These are phyloP conservation scores for Myopa testacea DNA, from an alignment of 2,888 invertebrate genomes.

Conservation along the genomic window DNA sequence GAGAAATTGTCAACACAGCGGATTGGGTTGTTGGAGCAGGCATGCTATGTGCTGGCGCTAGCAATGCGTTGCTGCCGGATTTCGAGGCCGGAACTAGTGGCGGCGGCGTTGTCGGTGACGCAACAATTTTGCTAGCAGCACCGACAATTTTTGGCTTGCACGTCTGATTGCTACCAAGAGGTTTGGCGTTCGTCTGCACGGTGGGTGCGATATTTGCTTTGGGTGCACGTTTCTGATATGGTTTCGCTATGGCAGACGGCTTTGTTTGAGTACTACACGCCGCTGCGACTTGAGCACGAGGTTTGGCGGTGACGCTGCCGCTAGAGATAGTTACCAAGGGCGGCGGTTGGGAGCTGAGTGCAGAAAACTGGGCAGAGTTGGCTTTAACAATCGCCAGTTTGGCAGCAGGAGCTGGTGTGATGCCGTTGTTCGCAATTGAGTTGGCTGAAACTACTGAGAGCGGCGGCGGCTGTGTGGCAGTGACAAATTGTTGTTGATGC, in stretches of 20 bases:
- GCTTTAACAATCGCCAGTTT: conserved; percentile 55
- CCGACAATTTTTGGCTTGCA: conserved; percentile 53
- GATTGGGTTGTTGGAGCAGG: conserved; percentile 42
- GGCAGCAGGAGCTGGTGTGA: conserved; percentile 49
- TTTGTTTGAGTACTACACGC: conserved; percentile 31
- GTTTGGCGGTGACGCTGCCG: conserved; percentile 34
- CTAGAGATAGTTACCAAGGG: conserved; percentile 58
- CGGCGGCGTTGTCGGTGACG: conserved; percentile 62
- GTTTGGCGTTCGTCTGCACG: conserved; percentile 33
- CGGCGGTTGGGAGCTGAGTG: conserved; percentile 56
- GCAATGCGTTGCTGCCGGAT: conserved; percentile 34
- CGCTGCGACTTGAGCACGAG: conserved; percentile 38
- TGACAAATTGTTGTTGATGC: conserved; percentile 53
- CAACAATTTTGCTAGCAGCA: conserved; percentile 55
- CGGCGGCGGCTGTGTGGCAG: conserved; percentile 62
- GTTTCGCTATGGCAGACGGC: conserved; percentile 55
- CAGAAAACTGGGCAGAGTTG: conserved; percentile 43
- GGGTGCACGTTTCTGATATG: conserved; percentile 59
- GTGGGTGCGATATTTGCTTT: conserved; percentile 38
- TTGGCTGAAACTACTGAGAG: conserved; percentile 53
- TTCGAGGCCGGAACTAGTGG: conserved; percentile 58
- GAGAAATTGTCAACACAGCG: conserved; percentile 24
- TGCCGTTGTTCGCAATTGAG: conserved; percentile 36
- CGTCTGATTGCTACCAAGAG: conserved; percentile 26
- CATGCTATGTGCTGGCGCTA: conserved; percentile 41